Percentiles rank a stretch among this genome's conserved stretches.
These are phyloP conservation scores for Pseudobourletiella spinata DNA, from an alignment of 1,140 invertebrate genomes.

Conservation along the genomic window DNA sequence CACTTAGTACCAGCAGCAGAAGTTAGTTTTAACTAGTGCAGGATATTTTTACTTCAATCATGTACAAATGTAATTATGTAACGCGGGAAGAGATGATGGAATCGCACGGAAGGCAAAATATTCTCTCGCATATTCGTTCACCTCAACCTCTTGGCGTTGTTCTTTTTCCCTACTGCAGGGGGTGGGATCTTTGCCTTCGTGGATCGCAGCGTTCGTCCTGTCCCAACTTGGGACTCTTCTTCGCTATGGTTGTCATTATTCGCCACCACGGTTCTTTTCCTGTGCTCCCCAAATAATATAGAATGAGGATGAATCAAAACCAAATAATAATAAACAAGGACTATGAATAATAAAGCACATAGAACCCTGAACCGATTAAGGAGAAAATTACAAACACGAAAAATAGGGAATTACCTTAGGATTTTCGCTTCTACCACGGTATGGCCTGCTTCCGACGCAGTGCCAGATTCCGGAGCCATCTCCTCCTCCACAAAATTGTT, in stretches of 20 bases:
- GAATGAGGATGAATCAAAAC: no score
- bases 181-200: background rate
- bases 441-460: background rate
- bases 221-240: background rate
- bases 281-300: no score
- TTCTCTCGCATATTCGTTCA: background rate
- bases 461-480: background rate
- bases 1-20: no score
- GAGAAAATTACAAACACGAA: no score
- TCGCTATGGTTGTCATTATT: slow-evolving; percentile 8
- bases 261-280: background rate
- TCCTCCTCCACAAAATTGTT: background rate
- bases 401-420: background rate
- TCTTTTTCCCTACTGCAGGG: background rate
- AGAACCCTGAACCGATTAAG: no score
- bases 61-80: no score
- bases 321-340: no score
- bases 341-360: no score
- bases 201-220: background rate
- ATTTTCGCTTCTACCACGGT: background rate
- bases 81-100: no score
- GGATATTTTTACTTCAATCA: no score
- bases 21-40: no score
- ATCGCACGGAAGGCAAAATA: no score
- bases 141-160: background rate